These are phyloP conservation scores for Mareca penelope DNA, from an alignment of 2,797 vertebrate species.

Conservation along the genomic window DNA sequence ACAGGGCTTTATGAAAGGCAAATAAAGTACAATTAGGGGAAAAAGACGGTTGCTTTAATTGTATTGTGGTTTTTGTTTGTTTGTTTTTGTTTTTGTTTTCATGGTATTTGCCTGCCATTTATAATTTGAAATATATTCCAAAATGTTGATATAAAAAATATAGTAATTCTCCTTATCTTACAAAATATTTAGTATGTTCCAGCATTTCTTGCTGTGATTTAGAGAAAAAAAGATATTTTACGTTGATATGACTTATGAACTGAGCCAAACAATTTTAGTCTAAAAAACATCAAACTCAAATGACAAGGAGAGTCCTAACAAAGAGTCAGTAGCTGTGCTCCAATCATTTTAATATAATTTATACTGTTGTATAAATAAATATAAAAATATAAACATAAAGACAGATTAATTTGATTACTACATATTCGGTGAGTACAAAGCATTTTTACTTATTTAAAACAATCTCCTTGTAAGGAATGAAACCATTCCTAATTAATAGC, in stretches of 20 bases:
- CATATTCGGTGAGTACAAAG: not conserved
- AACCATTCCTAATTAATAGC: not conserved
- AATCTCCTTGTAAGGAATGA: constrained; percentile 4
- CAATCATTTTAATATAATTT: constrained; percentile 35
- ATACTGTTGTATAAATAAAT: not conserved
- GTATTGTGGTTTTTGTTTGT: not conserved
- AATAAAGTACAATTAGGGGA: not conserved
- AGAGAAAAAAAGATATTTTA: not conserved
- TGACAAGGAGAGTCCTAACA: constrained; percentile 20
- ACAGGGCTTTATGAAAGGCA: constrained; percentile 33
- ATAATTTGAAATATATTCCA: constrained; percentile 60
- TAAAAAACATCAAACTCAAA: constrained; percentile 38
- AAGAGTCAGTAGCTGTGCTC: constrained; percentile 8
- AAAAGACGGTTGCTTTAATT: constrained; percentile 49
- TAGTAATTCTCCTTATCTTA: constrained; percentile 45
- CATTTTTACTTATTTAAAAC: constrained; percentile 16
- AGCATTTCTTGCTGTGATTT: constrained; percentile 45
- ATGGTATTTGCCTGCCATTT: constrained; percentile 1
- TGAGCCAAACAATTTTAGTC: constrained; percentile 31
- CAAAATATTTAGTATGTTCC: constrained; percentile 48
- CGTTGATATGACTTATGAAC: not conserved
- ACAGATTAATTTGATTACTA: constrained; percentile 4
- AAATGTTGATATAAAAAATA: constrained; percentile 42
- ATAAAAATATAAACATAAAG: no score
- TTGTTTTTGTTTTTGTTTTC: no score